Base-by-base conservation (phyloP, 2,888 invertebrate species). In the Artemia sp. region DNA sequence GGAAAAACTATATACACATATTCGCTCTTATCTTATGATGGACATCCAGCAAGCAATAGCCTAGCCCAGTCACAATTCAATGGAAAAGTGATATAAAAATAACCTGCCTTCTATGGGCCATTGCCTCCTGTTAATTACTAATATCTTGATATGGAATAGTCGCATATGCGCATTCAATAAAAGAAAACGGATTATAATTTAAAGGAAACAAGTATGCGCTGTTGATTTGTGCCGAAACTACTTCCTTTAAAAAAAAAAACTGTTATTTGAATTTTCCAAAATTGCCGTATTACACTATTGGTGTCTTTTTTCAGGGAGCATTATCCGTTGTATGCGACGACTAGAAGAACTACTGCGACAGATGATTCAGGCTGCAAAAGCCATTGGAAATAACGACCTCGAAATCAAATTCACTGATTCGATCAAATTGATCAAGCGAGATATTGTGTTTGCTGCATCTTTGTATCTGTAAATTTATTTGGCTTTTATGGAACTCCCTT, bases 381-480 rank as follows among this genome's bases (percentile, higher is more conserved):
- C 91, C 74, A 96, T 97, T 74, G 97, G 96, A 14, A 96, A 95
- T 78, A 88, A 89, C 0, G 94, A 94, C 74, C 82, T 97, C 73
- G 96, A 97, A 81, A 89, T 89, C 76, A 97, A 96, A 81, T 97
- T 97, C 80, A 87, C 89, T 74, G 90, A 92, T 77, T 90, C 91
- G 71, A 89, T 95, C 74, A 89, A 88, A 76, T 80, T 90, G 73
- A 85, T 98, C 71, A 99, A 98, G 80, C 84, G 98, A 74, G 98
- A 98, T 79, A 99, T 99, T 77, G 92, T 98, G n/a, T 99, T 99
- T 80, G 98, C 98, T 38, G 96, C 97, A 71, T 96, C 95, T 79
- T 84, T 98, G 69, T 98, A 98, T 80, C 82, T 94, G 74, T 92
- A 84, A 83, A 69, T 50, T 50, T 38, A 38, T 69, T 12, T 12